Conservation (phyloP, 2,113 vertebrate genomes). For the Pardalotus punctatus region DNA sequence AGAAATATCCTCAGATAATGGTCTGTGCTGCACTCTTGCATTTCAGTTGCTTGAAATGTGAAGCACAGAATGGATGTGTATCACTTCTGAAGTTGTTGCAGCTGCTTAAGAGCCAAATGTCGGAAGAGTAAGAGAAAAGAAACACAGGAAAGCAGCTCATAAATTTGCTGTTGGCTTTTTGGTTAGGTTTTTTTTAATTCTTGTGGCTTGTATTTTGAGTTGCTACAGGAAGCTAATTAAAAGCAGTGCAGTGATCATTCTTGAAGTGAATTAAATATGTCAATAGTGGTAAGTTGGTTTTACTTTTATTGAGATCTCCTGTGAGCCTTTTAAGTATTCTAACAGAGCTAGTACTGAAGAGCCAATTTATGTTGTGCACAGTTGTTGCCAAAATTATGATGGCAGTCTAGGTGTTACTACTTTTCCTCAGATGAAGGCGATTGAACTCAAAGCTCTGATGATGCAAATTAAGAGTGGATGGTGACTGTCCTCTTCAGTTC, state of each 20-base stretch:
- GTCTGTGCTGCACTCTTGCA: background rate
- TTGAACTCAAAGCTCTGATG: background rate
- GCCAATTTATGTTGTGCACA: background rate
- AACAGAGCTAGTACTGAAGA: background rate
- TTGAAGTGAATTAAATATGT: background rate
- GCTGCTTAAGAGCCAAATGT: background rate
- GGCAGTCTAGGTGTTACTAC: background rate
- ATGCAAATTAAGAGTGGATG: background rate
- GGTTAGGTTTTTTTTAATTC: background rate
- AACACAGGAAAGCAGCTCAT: background rate
- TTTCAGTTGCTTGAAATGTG: background rate
- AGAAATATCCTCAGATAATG: background rate
- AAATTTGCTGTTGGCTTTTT: background rate
- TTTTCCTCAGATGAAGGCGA: background rate
- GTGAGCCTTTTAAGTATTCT: background rate
- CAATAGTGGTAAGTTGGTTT: background rate
- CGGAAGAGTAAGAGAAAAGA: background rate
- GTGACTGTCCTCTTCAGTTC: background rate
- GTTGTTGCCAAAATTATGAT: background rate
- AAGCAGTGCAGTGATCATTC: background rate
- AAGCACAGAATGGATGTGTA: background rate
- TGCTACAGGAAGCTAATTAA: background rate
- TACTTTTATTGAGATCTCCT: background rate
- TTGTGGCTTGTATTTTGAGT: background rate
- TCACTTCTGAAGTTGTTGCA: background rate